These are phyloP conservation scores for Sebastes paucispinis DNA, from an alignment of 2,797 vertebrate species.

Conservation along the genomic window DNA sequence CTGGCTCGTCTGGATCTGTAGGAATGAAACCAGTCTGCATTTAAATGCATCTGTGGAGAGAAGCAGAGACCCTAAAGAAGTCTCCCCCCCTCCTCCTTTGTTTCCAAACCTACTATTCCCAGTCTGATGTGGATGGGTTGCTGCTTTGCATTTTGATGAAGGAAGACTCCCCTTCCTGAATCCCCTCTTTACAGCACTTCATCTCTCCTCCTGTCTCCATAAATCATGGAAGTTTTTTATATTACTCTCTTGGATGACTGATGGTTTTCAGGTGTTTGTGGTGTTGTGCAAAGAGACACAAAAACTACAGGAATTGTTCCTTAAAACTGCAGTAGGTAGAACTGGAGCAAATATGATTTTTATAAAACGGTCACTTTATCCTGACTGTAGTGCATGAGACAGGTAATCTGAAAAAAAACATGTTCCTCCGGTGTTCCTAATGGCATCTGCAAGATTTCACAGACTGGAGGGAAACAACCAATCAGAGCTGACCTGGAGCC, in stretches of 20 bases:
- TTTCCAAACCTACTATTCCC: conserved; percentile 54
- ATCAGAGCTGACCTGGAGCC: no score
- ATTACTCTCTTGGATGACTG: conserved; percentile 14
- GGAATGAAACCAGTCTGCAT: conserved; percentile 37
- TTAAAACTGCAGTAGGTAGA: neutral
- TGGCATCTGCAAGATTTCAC: no score
- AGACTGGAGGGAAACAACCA: no score
- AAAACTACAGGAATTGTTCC: neutral
- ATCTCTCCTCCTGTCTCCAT: conserved; percentile 30
- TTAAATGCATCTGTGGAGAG: conserved; percentile 45
- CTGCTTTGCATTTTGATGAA: conserved; percentile 64
- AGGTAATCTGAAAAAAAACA: neutral
- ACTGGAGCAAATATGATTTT: no score
- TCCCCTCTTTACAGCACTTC: conserved; percentile 12
- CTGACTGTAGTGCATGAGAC: no score
- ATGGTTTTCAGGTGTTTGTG: neutral
- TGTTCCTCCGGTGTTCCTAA: neutral
- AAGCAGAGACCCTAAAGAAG: conserved; percentile 24
- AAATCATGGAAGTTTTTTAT: conserved; percentile 3
- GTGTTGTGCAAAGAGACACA: conserved; percentile 5
- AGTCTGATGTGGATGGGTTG: conserved; percentile 32
- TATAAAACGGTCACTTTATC: no score
- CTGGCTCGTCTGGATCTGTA: conserved; percentile 22
- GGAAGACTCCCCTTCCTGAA: conserved; percentile 19
- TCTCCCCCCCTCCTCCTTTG: conserved; percentile 7